Evolutionary conservation across 2,797 vertebrate genomes (phyloP).

Genomic region (Lagorchestes hirsutus): DNA sequence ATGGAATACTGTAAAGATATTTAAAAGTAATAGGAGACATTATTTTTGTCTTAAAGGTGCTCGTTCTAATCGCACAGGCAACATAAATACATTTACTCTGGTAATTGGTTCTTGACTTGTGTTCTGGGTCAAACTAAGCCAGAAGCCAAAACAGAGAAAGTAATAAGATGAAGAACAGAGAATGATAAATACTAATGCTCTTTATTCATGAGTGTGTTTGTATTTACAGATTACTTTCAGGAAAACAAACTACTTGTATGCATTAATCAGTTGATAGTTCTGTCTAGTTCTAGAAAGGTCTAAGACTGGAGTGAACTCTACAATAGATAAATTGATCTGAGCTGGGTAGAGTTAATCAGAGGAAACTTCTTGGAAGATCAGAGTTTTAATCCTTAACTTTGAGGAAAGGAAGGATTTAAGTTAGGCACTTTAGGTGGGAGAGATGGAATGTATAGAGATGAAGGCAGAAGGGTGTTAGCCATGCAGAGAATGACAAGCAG

Average conservation of each 20-base stretch:
- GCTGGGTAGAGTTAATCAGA: neutral
- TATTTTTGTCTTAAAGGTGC: neutral
- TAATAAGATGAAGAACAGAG: neutral
- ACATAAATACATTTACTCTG: neutral
- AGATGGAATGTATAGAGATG: neutral
- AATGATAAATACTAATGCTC: neutral
- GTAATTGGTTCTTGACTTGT: neutral
- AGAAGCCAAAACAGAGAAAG: neutral
- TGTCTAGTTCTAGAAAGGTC: neutral
- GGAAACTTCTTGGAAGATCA: neutral
- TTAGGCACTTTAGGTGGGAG: neutral
- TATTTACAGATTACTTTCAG: neutral
- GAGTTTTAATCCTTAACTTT: neutral
- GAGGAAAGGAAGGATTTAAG: neutral
- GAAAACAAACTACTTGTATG: neutral
- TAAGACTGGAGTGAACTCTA: neutral
- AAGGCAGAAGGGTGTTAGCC: too few relatives aligned
- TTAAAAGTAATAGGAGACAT: neutral
- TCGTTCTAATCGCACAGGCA: neutral
- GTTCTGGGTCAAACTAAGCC: neutral
- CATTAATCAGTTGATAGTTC: neutral
- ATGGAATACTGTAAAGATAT: conserved; percentile 6
- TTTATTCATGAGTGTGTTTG: neutral
- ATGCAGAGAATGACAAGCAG: neutral
- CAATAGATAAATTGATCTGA: conserved; percentile 8